Evolutionary conservation across 1,140 invertebrate species (phyloP), one percentile per base, ranked within the genome.

Genomic region (Drosophila sp.): DNA sequence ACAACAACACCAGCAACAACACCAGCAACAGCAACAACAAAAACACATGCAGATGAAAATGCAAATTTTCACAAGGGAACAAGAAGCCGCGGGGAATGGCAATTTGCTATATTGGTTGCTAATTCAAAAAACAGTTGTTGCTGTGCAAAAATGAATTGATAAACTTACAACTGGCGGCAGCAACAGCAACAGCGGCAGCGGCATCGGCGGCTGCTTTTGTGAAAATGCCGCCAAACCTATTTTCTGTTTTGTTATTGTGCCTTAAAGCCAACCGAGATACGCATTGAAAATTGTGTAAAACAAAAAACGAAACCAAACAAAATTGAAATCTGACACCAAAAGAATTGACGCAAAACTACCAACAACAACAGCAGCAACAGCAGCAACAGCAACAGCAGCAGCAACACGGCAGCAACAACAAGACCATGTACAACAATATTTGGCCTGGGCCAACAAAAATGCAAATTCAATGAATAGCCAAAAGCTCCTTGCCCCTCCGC

Each of bases 291-390:
- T 60, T 50, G 44, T 27, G 44, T 25, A 50, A 50, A 50, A 50
- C 55, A 70, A 84, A 30, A 30, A 58, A 58, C 56, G 32, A 58
- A 50, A 79, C 79, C 65, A 89, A 90, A 80, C 71, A 70, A 89
- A 89, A 89, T 89, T 89, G 85, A 89, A 89, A 89, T 89, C 84
- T 90, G 85, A 89, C 84, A 90, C 85, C 80, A 84, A 84, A 89
- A 79, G 84, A 84, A 89, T 89, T 89, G 84, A 89, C 84, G 80
- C 71, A 75, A 75, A 75, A 61, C 63, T 50, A 50, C 44, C 44
- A 55, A 23, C 54, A 40, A 66, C 63, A 47, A 5, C 61, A 47
- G 54, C 60, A 17, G 4, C 62, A 70, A 71, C 67, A 66, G 17
- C 17, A 10, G 35, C 35, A 38, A 66, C 64, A 47, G 56, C 60